Evolutionary conservation across 2,797 vertebrate species (phyloP).

Genomic region (Chloroceryle inda): DNA sequence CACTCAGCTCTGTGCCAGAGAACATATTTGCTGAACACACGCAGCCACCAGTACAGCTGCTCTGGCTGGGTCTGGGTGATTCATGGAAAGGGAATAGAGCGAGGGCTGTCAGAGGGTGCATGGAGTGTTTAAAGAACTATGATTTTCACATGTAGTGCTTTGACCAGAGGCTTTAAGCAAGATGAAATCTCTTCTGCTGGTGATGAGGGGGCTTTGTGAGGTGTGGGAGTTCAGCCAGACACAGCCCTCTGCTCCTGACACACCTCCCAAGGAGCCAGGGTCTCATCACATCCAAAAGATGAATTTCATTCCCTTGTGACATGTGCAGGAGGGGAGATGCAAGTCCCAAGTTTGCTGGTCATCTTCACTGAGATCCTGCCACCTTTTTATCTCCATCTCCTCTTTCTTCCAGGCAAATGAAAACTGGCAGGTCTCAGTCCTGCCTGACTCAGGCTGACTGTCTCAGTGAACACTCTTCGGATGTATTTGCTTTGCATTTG

Average conservation of each 20-base stretch:
- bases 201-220: rapidly evolving
- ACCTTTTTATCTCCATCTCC: not conserved
- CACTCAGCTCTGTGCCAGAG: not conserved
- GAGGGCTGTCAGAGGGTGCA: not conserved
- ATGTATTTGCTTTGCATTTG: conserved; percentile 55
- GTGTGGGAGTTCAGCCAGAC: not conserved
- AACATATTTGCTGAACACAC: not conserved
- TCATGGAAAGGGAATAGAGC: not conserved
- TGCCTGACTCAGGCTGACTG: not conserved
- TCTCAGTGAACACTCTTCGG: not conserved
- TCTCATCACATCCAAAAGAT: not conserved
- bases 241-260: not conserved
- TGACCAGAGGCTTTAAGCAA: not conserved
- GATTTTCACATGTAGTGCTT: not conserved
- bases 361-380: not conserved
- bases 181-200: not conserved
- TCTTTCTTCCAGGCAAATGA: not conserved
- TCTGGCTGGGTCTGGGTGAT: conserved; percentile 6
- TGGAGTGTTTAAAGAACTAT: not conserved
- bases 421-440: not conserved
- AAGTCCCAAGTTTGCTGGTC: not conserved
- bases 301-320: not conserved
- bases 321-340: not conserved
- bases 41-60: conserved; percentile 16
- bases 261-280: rapidly evolving